A percentile compares a stretch with the other conserved stretches of the same genome.
These are phyloP conservation scores for Volucella inflata DNA, from an alignment of 2,888 invertebrate genomes.

Conservation along the genomic window DNA sequence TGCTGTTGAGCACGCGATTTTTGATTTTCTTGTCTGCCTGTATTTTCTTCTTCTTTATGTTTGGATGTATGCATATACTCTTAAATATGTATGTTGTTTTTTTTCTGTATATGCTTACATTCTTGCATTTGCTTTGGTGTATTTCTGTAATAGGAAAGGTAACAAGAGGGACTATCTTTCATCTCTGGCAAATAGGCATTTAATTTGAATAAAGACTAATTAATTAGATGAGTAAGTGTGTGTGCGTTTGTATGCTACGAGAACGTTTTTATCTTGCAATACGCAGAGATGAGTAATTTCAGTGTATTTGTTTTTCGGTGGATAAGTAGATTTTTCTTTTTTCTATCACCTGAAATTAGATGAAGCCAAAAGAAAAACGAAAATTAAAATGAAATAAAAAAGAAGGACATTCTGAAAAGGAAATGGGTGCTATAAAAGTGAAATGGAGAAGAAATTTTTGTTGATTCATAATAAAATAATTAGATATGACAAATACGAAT, in stretches of 20 bases:
- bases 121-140: constrained; percentile 31
- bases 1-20: constrained; percentile 61
- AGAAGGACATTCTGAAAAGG: constrained; percentile 14
- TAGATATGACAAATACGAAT: constrained; percentile 61
- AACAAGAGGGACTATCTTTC: constrained; percentile 71
- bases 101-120: constrained; percentile 16
- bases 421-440: constrained; percentile 30
- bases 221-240: constrained; percentile 70
- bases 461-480: constrained; percentile 69
- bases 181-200: constrained; percentile 74
- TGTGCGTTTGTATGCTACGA: not conserved
- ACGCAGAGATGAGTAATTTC: constrained; percentile 60
- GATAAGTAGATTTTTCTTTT: constrained; percentile 54
- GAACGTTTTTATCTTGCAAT: constrained; percentile 25
- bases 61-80: not conserved
- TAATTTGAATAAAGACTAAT: constrained; percentile 76
- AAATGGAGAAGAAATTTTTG: constrained; percentile 27
- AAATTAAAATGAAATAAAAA: constrained; percentile 31
- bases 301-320: constrained; percentile 42
- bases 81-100: not conserved
- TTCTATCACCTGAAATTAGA: constrained; percentile 65
- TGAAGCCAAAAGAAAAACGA: constrained; percentile 19
- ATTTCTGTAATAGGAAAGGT: constrained; percentile 49
- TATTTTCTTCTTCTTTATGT: not conserved
- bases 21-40: constrained; percentile 59